Evolutionary conservation across 1,140 invertebrate species (phyloP).

Genomic region (Teleopsis dalmanni): DNA sequence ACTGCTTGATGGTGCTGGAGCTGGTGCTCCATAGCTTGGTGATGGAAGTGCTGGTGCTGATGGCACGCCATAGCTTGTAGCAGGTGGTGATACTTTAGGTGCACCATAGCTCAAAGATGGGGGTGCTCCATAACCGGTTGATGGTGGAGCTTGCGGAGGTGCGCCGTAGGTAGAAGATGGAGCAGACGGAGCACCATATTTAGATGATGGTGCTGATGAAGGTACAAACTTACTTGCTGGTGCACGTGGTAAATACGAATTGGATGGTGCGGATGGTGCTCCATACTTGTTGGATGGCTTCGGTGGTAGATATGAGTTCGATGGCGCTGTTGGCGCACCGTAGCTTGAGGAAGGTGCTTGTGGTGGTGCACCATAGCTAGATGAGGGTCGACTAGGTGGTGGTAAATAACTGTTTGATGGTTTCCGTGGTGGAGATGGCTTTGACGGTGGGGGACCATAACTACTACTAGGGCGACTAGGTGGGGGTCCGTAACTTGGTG

Average conservation of each 20-base stretch:
- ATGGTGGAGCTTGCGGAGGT: constrained; percentile 22
- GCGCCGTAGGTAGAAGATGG: constrained; percentile 27
- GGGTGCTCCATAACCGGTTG: constrained; percentile 42
- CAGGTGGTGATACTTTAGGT: constrained; percentile 28
- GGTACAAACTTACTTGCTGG: constrained; percentile 34
- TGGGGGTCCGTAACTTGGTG: constrained; percentile 45
- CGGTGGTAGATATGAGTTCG: constrained; percentile 42
- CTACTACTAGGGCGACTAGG: constrained; percentile 24
- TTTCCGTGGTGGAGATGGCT: constrained; percentile 21
- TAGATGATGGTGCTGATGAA: constrained; percentile 33
- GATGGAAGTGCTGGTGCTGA: constrained; percentile 15
- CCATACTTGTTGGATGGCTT: constrained; percentile 37
- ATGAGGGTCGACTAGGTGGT: constrained; percentile 26
- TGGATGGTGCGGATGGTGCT: constrained; percentile 32
- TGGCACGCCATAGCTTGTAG: constrained; percentile 35
- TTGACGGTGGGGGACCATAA: constrained; percentile 41
- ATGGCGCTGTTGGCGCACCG: constrained; percentile 35
- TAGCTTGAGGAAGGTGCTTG: constrained; percentile 24
- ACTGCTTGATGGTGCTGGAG: constrained; percentile 14
- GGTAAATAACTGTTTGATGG: constrained; percentile 38
- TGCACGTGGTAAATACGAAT: constrained; percentile 36
- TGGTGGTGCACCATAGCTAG: constrained; percentile 45
- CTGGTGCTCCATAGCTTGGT: constrained; percentile 16
- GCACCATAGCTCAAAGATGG: constrained; percentile 28
- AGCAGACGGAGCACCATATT: constrained; percentile 36